phyloP scores from a whole-genome alignment of 2,113 vertebrate species.

The Plecotus auritus region DNA sequence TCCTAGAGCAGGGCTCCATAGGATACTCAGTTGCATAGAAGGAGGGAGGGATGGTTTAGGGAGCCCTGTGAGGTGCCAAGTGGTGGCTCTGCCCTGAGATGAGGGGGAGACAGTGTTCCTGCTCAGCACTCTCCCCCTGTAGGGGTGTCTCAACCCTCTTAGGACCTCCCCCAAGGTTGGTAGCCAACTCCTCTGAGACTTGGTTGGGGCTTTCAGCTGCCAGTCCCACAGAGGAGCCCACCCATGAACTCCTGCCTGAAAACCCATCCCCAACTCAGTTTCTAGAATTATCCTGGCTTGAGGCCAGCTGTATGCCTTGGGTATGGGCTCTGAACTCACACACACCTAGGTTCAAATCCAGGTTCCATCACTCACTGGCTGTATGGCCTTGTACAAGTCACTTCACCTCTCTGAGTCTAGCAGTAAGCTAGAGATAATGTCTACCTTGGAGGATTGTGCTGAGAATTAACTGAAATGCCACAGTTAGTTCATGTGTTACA shows the following conservation, averaged over 20 bases:
- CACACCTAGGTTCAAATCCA: not conserved
- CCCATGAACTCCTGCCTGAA: not conserved
- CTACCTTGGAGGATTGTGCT: not conserved
- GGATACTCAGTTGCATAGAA: not conserved
- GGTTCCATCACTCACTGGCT: not conserved
- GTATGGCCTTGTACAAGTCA: conserved; percentile 49
- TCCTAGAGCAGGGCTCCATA: not conserved
- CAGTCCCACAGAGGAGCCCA: not conserved
- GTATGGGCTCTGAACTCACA: not conserved
- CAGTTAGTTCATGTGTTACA: too few species aligned
- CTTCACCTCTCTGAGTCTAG: conserved; percentile 53
- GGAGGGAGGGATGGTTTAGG: too few species aligned
- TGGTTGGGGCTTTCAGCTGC: not conserved
- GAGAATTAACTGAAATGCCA: not conserved
- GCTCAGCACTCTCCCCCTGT: not conserved
- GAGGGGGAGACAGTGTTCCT: not conserved
- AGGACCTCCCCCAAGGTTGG: not conserved
- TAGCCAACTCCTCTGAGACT: not conserved
- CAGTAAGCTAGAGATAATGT: not conserved
- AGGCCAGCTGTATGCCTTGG: not conserved
- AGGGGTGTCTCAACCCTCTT: not conserved
- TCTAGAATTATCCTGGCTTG: not conserved
- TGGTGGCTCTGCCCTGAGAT: not conserved
- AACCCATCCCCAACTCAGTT: too few species aligned
- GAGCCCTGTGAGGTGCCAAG: not conserved